These are phyloP conservation scores for Martes martes DNA, from an alignment of 2,113 vertebrate species.

Conservation along the genomic window DNA sequence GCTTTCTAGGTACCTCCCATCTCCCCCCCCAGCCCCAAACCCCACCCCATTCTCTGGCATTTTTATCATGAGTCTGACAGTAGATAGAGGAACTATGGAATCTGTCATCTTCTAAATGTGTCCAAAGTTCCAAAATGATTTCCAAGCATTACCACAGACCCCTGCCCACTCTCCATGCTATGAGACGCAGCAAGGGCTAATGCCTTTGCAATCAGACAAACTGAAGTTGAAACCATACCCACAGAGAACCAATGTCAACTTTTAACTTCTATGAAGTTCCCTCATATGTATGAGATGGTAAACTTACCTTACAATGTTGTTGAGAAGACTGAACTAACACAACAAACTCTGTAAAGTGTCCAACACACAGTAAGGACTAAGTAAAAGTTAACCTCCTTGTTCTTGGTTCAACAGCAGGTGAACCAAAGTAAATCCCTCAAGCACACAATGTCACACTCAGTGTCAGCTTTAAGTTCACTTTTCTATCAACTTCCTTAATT, in stretches of 20 bases:
- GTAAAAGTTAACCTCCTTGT: neutral
- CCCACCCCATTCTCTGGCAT: neutral
- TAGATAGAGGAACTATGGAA: neutral
- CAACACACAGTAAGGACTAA: neutral
- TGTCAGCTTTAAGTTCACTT: neutral
- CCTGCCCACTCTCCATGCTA: neutral
- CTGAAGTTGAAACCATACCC: neutral
- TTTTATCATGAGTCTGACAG: neutral
- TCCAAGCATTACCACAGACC: neutral
- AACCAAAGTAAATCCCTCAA: neutral
- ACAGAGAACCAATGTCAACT: neutral
- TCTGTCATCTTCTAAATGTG: neutral
- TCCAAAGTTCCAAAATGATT: neutral
- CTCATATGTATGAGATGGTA: neutral
- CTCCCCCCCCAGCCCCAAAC: too few species aligned
- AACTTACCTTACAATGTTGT: neutral
- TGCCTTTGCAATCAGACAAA: neutral
- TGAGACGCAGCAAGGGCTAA: neutral
- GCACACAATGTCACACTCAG: neutral
- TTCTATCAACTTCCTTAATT: neutral
- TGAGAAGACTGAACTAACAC: neutral
- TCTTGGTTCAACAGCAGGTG: neutral
- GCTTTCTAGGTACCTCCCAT: neutral
- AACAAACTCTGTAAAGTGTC: neutral
- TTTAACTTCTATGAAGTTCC: neutral